Conservation (phyloP, 2,797 vertebrate genomes). For the Myioborus melanocephalus region DNA sequence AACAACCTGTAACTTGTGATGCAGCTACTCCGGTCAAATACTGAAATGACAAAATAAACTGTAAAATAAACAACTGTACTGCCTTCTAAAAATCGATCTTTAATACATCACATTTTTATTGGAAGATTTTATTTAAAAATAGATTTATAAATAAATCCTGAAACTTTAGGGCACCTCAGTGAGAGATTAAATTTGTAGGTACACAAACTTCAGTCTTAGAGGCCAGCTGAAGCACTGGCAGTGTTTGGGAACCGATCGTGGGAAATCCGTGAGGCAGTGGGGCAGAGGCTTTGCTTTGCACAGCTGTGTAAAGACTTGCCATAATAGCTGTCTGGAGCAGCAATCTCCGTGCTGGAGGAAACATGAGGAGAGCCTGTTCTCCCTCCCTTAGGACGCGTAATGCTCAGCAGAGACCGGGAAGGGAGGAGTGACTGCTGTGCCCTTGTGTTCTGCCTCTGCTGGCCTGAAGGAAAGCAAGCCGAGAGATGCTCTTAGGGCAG, state of each 20-base stretch:
- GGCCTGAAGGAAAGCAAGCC: not conserved
- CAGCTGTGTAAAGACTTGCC: constrained; percentile 29
- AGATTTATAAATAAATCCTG: not conserved
- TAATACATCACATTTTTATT: not conserved
- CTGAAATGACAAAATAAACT: not conserved
- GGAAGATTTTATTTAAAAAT: not conserved
- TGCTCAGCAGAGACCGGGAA: not conserved
- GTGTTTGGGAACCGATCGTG: not conserved
- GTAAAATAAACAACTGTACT: not conserved
- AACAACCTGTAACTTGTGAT: not conserved
- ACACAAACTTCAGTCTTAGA: not conserved
- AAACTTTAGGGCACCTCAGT: not conserved
- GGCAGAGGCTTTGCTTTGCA: not conserved
- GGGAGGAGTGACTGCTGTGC: not conserved
- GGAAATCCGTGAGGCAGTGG: not conserved
- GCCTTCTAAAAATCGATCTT: not conserved
- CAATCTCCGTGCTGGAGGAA: not conserved
- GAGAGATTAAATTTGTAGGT: not conserved
- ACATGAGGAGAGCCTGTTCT: not conserved
- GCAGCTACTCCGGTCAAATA: not conserved
- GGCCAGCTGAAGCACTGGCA: not conserved
- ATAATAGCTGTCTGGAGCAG: not conserved
- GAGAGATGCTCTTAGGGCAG: not conserved
- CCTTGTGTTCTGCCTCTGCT: not conserved
- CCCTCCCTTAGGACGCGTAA: not conserved